Base-by-base conservation (phyloP, 2,797 vertebrate species). In the Buceros bicornis region DNA sequence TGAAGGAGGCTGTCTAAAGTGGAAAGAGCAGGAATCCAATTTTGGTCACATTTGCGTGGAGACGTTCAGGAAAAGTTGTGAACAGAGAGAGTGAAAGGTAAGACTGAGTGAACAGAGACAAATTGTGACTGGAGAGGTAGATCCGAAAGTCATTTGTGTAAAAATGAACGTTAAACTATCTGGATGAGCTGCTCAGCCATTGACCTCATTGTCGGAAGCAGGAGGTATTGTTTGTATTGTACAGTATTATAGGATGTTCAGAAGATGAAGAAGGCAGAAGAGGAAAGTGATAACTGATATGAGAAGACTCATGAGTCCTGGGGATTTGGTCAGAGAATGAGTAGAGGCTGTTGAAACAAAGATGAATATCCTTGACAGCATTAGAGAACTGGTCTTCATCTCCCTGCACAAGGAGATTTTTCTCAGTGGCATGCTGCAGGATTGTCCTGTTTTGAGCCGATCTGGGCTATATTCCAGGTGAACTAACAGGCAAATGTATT, bases 191-290 rank as follows among this genome's bases (percentile, higher is more conserved):
- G 43, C 50, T 72, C 31, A n/a, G 57, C 33, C 40, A 4, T 25
- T 1, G 6, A 25, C 74, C 40, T 77, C 1, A 0, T 0, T n/a
- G 51, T 4, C 53, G 50, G 67, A 48, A 67, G 71, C 0, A 21
- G 54, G 33, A 82, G 26, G 16, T 40, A 13, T 33, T 33, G 33
- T 33, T 33, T 33, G 33, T 33, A 33, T 33, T 33, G 33, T 33
- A 33, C 33, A 33, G 33, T 1, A 0, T 19, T 4, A 3, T 14
- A 48, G 54, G 50, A 25, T 40, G 14, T n/a, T 58, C 62, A 56
- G 73, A 60, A 45, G 33, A 16, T 4, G 40, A 43, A 66, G 45
- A 50, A 13, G 47, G 13, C 19, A 31, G 40, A 50, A 58, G 69
- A 70, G 35, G 61, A 25, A 78, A 58, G 48, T 9, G 13, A 8